Evolutionary conservation across 2,888 invertebrate species (phyloP), one percentile per base, ranked within the genome.

Genomic region (Lepidochitona cinerea): DNA sequence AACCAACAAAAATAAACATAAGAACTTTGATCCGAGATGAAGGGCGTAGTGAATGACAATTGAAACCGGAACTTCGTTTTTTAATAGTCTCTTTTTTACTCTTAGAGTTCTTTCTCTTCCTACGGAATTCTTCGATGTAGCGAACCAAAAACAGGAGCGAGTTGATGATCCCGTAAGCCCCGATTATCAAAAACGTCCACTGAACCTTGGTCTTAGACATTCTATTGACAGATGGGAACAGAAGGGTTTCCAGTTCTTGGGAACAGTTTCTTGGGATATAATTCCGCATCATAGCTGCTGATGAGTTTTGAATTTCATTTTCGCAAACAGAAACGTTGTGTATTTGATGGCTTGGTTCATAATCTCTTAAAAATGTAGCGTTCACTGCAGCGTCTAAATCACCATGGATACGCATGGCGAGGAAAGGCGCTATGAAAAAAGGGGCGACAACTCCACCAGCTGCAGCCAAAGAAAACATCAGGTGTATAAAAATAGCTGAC

Each of bases 361-460:
- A n/a, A n/a, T n/a, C n/a, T n/a, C n/a, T n/a, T n/a, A n/a, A n/a
- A n/a, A n/a, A n/a, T n/a, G n/a, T n/a, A n/a, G n/a, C n/a, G n/a
- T n/a, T n/a, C n/a, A n/a, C n/a, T n/a, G n/a, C n/a, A n/a, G n/a
- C n/a, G n/a, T n/a, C n/a, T n/a, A n/a, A n/a, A n/a, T n/a, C n/a
- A n/a, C n/a, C 59, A 9, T 59, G 12, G 32, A 23, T 59, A 14
- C 29, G 23, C 9, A 32, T 23, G 4, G 59, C 59, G 29, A 66
- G 26, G 18, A 66, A 66, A 1, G 66, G 6, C 36, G 1, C 66
- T 14, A 26, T 18, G 35, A 66, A 35, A n/a, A 66, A 66, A 6
- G 66, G 66, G 36, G 66, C 66, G 66, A 66, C n/a, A 35, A 66
- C 36, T 36, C 66, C 66, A 14, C 66, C 66, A 18, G 36, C 4